These are phyloP conservation scores for Plutella xylostella DNA, from an alignment of 2,888 invertebrate genomes.

Conservation along the genomic window DNA sequence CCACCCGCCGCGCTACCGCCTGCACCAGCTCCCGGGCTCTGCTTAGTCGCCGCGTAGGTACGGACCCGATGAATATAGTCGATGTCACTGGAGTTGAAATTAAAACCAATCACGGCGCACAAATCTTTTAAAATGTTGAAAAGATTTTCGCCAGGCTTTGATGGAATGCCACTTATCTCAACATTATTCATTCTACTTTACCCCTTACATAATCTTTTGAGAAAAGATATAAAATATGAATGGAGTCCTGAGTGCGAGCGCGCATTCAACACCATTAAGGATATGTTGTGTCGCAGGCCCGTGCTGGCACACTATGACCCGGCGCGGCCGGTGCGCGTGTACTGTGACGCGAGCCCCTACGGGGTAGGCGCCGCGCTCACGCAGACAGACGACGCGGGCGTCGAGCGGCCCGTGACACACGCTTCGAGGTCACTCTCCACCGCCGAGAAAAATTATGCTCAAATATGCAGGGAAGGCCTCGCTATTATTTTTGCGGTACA, in stretches of 20 bases:
- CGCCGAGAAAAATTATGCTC: background rate
- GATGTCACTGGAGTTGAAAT: too few species aligned
- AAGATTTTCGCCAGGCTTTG: too few species aligned
- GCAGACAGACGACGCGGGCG: too few species aligned
- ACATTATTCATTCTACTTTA: background rate
- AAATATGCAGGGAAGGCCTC: background rate
- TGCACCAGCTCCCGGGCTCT: too few species aligned
- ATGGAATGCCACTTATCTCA: background rate
- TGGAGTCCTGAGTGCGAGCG: background rate
- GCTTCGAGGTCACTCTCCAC: background rate
- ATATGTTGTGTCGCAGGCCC: background rate
- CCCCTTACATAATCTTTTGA: background rate
- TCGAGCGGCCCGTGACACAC: background rate
- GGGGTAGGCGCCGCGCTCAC: background rate
- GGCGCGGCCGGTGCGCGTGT: background rate
- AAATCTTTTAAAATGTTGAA: too few species aligned
- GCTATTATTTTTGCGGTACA: background rate
- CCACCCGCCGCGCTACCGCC: too few species aligned
- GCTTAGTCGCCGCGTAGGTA: too few species aligned
- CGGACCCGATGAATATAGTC: too few species aligned
- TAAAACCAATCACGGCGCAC: too few species aligned
- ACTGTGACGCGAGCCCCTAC: conserved; percentile 2
- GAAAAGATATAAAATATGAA: background rate
- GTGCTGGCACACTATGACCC: conserved; percentile 3
- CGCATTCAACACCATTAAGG: background rate